Evolutionary conservation across 2,888 invertebrate species (phyloP).

Genomic region (Eristalinus sepulchralis): DNA sequence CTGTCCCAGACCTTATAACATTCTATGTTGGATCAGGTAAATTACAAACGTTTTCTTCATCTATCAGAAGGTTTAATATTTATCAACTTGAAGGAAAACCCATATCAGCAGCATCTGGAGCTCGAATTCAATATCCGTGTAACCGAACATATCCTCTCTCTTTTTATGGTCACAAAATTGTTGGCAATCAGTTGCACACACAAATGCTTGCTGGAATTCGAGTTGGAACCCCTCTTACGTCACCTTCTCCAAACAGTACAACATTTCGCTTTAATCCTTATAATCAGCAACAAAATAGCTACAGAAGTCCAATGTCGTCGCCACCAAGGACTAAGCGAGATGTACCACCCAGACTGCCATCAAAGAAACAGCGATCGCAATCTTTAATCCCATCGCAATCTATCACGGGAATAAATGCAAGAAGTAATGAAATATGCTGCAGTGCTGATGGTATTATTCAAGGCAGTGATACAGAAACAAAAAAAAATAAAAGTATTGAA

Average conservation of each 20-base stretch:
- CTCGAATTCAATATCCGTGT: slow-evolving; percentile 91
- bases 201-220: slow-evolving; percentile 80
- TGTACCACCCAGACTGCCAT: slow-evolving; percentile 81
- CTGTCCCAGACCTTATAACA: slow-evolving; percentile 95
- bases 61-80: not conserved
- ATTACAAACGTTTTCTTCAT: not conserved
- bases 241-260: slow-evolving; percentile 81
- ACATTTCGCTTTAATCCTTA: slow-evolving; percentile 78
- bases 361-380: slow-evolving; percentile 89
- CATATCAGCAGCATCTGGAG: slow-evolving; percentile 93
- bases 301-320: slow-evolving; percentile 82
- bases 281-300: slow-evolving; percentile 72
- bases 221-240: slow-evolving; percentile 80
- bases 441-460: slow-evolving; percentile 88
- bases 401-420: slow-evolving; percentile 75
- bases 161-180: slow-evolving; percentile 86
- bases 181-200: slow-evolving; percentile 81
- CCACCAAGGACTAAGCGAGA: slow-evolving; percentile 83
- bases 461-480: slow-evolving; percentile 46
- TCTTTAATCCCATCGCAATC: slow-evolving; percentile 86
- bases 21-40: slow-evolving; percentile 94
- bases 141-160: slow-evolving; percentile 90
- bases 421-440: slow-evolving; percentile 83
- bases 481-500: slow-evolving; percentile 69
- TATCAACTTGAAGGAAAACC: slow-evolving; percentile 88